Conservation (phyloP, 2,113 vertebrate species). For the Limnothrissa miodon region DNA sequence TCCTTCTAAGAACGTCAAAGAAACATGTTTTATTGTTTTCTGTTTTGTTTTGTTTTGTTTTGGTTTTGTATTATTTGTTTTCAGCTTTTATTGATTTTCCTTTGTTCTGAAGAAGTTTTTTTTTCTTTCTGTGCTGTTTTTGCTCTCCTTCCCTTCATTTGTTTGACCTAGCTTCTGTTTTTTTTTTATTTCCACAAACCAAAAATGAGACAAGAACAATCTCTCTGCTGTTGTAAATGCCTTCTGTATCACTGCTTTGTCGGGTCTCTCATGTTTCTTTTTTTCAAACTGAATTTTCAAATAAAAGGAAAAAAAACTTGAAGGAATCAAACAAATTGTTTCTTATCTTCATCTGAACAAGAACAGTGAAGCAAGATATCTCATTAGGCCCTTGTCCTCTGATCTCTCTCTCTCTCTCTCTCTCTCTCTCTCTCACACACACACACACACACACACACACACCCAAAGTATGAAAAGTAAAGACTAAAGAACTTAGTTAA, state of each 20-base stretch:
- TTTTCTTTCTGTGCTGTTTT: conserved; percentile 35
- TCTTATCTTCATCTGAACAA: neutral
- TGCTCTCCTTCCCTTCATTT: conserved; percentile 27
- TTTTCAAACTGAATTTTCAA: conserved; percentile 40
- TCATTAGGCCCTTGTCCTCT: no score
- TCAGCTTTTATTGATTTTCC: neutral
- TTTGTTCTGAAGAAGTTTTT: conserved; percentile 28
- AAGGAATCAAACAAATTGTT: conserved; percentile 25
- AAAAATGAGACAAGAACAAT: conserved; percentile 33
- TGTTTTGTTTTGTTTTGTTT: conserved; percentile 54
- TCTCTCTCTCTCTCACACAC: neutral
- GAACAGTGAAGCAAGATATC: neutral
- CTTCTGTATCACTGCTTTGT: conserved; percentile 45
- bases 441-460: neutral
- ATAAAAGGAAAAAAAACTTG: conserved; percentile 34
- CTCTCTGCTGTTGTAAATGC: conserved; percentile 50
- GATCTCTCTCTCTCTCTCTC: no score
- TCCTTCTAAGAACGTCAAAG: conserved; percentile 74
- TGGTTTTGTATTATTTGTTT: conserved; percentile 1
- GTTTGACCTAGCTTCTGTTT: conserved; percentile 12
- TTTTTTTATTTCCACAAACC: conserved; percentile 34
- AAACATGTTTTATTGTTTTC: conserved; percentile 62
- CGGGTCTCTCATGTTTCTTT: conserved; percentile 16
- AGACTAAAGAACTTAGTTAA: no score
- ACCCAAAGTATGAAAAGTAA: no score